Base-by-base conservation (phyloP, 2,797 vertebrate species). In the Epinephelus coioides region DNA sequence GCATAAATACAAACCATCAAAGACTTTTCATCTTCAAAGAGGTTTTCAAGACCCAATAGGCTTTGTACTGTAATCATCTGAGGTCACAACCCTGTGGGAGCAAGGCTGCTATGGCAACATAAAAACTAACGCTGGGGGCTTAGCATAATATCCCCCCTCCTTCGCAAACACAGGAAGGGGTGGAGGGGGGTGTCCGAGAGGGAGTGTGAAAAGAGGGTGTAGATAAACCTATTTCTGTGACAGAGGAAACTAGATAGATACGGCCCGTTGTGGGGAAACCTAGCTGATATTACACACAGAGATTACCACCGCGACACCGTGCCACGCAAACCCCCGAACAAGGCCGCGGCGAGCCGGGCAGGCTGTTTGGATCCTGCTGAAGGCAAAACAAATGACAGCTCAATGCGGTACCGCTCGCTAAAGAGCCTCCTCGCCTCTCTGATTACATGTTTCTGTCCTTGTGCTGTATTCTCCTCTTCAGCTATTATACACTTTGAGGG, bases 1-100 rank as follows among this genome's bases (percentile, higher is more conserved):
- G 98, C 98, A 99, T 99, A 99, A 99, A 99, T 99, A 99, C 98
- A 99, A 99, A 99, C 98, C 98, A 99, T 99, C 98, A 99, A 99
- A 99, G 98, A 99, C 97, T 98, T 99, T 99, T 98, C 97, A 98
- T 99, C 98, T 99, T 99, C 98, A 99, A 99, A 99, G 98, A 97
- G 97, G 96, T 97, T 98, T 99, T 98, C 97, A 97, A 98, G 98
- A 98, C 98, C 98, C 97, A 97, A 97, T 98, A 97, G 98, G 98
- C 98, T 99, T 99, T 99, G 98, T 99, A 99, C 98, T 99, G 98
- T 99, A 99, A 99, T 99, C 98, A 99, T 99, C 97, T 97, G 97
- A 99, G 98, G 98, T 99, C 98, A 98, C 97, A 97, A 98, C 98
- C 98, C 97, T 97, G 98, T 98, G 98, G 98, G 98, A 98, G 97